A percentile compares a stretch with the other conserved stretches of the same genome.
Conservation (phyloP, 2,888 invertebrate genomes). For the Agrotis puta region DNA sequence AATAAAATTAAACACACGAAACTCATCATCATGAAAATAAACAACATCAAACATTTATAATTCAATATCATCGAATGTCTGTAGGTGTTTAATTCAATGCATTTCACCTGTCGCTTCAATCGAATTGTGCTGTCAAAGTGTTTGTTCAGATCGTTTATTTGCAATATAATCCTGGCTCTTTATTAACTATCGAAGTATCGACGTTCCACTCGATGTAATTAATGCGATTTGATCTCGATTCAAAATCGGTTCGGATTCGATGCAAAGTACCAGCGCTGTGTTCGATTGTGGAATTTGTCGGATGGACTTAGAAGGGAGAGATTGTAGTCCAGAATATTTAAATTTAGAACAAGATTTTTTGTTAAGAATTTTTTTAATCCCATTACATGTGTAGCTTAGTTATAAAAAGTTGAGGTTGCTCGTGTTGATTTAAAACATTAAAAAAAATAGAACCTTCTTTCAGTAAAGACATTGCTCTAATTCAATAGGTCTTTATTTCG, state of each 20-base stretch:
- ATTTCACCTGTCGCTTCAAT: slow-evolving; percentile 64
- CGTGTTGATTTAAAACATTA: neutral
- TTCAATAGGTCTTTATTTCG: no score
- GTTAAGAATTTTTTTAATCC: neutral
- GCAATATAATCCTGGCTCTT: slow-evolving; percentile 60
- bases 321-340: neutral
- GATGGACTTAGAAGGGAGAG: neutral
- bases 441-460: neutral
- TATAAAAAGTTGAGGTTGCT: neutral
- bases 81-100: slow-evolving; percentile 57
- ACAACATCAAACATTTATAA: slow-evolving; percentile 31
- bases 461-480: no score
- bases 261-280: slow-evolving; percentile 31
- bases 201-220: slow-evolving; percentile 66
- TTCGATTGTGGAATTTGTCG: slow-evolving; percentile 47
- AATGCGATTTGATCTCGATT: slow-evolving; percentile 67
- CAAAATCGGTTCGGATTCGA: slow-evolving; percentile 57
- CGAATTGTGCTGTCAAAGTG: slow-evolving; percentile 62
- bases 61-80: slow-evolving; percentile 47
- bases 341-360: neutral
- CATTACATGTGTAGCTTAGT: neutral
- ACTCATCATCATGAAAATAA: slow-evolving; percentile 49
- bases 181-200: slow-evolving; percentile 64
- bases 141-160: slow-evolving; percentile 56
- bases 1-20: neutral